Percentiles rank a stretch among this genome's conserved stretches.
Evolutionary conservation across 2,888 invertebrate genomes (phyloP).

Genomic region (Caenorhabditis becei): DNA sequence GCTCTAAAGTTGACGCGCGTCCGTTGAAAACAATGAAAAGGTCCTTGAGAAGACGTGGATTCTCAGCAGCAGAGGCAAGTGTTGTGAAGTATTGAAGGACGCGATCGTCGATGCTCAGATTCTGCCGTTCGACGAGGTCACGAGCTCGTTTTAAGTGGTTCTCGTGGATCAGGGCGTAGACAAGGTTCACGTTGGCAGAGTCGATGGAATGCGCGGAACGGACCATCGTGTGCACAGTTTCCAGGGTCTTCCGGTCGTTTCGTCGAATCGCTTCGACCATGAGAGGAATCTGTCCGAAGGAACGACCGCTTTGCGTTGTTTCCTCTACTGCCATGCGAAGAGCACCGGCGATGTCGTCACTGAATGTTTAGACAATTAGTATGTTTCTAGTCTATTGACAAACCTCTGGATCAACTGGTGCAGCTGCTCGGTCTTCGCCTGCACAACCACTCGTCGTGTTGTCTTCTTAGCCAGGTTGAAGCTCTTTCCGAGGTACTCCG

Average conservation of each 20-base stretch:
- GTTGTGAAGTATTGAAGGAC: conserved; percentile 56
- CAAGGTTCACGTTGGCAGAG: conserved; percentile 58
- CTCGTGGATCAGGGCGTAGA: conserved; percentile 54
- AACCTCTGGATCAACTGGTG: conserved; percentile 43
- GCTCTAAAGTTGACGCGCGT: conserved; percentile 52
- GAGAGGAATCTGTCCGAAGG: conserved; percentile 61
- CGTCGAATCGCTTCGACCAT: conserved; percentile 59
- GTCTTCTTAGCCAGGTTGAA: conserved; percentile 41
- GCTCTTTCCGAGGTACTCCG: conserved; percentile 46
- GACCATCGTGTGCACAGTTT: conserved; percentile 57
- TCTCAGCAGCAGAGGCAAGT: conserved; percentile 30
- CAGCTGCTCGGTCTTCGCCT: conserved; percentile 50
- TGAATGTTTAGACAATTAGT: conserved; percentile 12
- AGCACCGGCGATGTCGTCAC: conserved; percentile 44
- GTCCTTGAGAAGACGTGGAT: conserved; percentile 36
- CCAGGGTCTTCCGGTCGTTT: conserved; percentile 34
- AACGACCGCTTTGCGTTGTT: conserved; percentile 36
- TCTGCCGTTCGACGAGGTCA: conserved; percentile 51
- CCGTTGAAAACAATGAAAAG: conserved; percentile 61
- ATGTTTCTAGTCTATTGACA: background rate
- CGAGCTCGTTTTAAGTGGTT: conserved; percentile 30
- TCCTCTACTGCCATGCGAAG: conserved; percentile 57
- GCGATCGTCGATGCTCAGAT: conserved; percentile 37
- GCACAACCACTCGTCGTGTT: conserved; percentile 46
- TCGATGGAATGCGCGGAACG: conserved; percentile 36